These are phyloP conservation scores for Ptilonorhynchus violaceus DNA, from an alignment of 2,113 vertebrate species.

Conservation along the genomic window DNA sequence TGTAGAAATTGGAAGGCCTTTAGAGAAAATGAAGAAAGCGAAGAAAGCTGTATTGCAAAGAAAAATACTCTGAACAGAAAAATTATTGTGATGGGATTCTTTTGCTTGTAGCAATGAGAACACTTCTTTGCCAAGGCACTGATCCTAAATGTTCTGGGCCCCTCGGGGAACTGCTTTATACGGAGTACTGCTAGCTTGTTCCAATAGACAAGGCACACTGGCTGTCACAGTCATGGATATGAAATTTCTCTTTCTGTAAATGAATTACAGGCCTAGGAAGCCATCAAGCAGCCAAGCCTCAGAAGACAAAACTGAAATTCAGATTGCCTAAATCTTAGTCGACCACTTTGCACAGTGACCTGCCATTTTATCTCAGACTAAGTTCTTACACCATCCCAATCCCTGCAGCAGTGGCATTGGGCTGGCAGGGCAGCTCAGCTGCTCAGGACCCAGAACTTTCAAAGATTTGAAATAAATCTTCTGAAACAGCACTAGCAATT, in stretches of 20 bases:
- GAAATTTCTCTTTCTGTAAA: background rate
- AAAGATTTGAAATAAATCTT: background rate
- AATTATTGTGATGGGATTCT: background rate
- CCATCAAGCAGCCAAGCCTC: background rate
- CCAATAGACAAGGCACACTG: background rate
- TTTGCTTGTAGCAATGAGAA: background rate
- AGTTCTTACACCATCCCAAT: background rate
- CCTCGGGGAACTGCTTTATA: background rate
- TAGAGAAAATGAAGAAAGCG: background rate
- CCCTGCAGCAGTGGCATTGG: too few relatives aligned
- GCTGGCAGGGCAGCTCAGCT: background rate
- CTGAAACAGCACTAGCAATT: background rate
- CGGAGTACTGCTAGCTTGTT: background rate
- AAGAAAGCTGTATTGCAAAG: background rate
- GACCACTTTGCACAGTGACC: background rate
- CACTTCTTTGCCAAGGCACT: background rate
- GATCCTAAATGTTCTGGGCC: background rate
- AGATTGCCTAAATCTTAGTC: background rate
- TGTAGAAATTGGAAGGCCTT: background rate
- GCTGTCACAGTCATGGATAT: background rate
- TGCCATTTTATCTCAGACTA: background rate
- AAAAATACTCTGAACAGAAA: background rate
- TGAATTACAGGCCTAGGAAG: background rate
- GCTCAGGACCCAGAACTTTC: background rate
- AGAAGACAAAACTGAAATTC: background rate